phyloP scores from a whole-genome alignment of 2,888 invertebrate species.

The Leucophenga maculata region DNA sequence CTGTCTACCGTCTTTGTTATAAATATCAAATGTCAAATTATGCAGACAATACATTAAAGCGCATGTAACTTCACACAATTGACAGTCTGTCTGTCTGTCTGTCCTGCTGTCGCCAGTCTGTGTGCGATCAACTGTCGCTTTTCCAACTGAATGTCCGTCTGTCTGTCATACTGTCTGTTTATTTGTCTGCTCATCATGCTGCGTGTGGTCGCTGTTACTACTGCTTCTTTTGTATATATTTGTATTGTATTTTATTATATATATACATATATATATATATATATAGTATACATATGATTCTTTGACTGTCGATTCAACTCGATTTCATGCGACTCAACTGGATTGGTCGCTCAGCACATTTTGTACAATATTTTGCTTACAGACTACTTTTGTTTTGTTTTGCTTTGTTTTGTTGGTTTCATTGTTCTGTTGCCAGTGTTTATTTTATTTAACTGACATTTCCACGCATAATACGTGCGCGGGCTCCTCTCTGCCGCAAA shows the following conservation, averaged over 20 bases:
- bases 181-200: background rate
- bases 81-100: background rate
- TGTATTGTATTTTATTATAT: too few species aligned
- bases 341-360: background rate
- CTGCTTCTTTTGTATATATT: too few species aligned
- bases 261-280: too few species aligned
- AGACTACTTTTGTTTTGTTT: constrained; percentile 31
- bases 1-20: background rate
- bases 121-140: background rate
- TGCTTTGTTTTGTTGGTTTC: constrained; percentile 31
- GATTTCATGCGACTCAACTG: background rate
- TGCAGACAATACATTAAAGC: constrained; percentile 6
- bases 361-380: constrained; percentile 5
- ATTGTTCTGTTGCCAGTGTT: constrained; percentile 46
- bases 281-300: background rate
- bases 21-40: constrained; percentile 7
- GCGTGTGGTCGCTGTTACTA: too few species aligned
- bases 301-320: constrained; percentile 1
- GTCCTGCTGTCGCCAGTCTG: background rate
- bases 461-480: constrained; percentile 25
- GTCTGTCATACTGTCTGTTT: background rate
- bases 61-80: constrained; percentile 13
- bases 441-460: constrained; percentile 59
- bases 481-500: too few species aligned
- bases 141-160: background rate